A percentile compares a stretch with the other conserved stretches of the same genome.
phyloP scores from a whole-genome alignment of 92 coral and sea anemone species.

The Zoanthus sociatus region DNA sequence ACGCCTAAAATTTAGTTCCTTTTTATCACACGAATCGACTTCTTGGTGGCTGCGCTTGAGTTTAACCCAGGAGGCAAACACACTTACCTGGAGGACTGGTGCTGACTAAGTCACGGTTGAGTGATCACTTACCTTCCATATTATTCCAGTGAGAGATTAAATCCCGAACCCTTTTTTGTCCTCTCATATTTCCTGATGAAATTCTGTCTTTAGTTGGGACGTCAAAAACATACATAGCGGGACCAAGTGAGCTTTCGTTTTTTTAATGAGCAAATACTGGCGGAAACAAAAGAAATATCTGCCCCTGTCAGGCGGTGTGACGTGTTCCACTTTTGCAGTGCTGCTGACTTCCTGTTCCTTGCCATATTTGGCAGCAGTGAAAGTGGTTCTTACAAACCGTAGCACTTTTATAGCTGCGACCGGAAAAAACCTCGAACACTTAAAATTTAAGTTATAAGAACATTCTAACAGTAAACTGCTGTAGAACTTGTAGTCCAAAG shows the following conservation, averaged over 20 bases:
- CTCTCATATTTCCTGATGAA: conserved; percentile 25
- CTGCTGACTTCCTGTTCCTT: not conserved
- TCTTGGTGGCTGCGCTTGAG: not conserved
- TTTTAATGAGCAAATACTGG: not conserved
- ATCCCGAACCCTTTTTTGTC: not conserved
- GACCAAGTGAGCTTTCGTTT: not conserved
- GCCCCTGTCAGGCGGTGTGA: conserved; percentile 29
- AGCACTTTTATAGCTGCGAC: not conserved
- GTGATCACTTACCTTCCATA: conserved; percentile 21
- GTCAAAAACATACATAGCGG: not conserved
- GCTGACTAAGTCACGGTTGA: not conserved
- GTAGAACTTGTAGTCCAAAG: not conserved
- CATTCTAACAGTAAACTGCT: not conserved
- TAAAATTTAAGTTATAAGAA: not conserved
- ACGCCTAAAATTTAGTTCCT: conserved; percentile 10
- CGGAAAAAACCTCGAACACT: conserved; percentile 14
- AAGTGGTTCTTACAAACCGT: not conserved
- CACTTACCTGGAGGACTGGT: conserved; percentile 29
- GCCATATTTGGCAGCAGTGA: conserved; percentile 1
- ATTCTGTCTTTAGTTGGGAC: not conserved
- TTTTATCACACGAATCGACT: not conserved
- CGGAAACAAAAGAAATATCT: conserved; percentile 27
- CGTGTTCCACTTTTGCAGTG: not conserved
- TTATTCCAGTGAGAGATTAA: conserved; percentile 16
- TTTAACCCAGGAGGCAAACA: conserved; percentile 37